Base-by-base conservation (phyloP, 2,888 invertebrate species). In the Catocala fraxini region DNA sequence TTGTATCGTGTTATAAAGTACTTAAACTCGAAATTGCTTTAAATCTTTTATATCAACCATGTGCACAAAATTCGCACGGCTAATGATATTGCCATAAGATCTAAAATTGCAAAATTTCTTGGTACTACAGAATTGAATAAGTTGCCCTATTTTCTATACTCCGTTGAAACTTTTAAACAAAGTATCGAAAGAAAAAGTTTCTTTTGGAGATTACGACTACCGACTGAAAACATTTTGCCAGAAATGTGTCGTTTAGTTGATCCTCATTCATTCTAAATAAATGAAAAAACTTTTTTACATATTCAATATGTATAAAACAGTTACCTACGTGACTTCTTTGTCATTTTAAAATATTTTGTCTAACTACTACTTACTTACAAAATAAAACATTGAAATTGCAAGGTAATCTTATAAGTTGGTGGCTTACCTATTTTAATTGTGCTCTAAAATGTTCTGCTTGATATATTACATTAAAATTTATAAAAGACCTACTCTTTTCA, bases 181-280 rank as follows among this genome's bases (percentile, higher is more conserved):
- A 35, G 48, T 34, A 39, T 57, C 25, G 35, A 39, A 51, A 25
- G 45, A 46, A 46, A 11, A 53, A 63, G 56, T 42, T 63, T 66
- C 6, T 10, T 48, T 25, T 57, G 39, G 5, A 33, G 47, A 39
- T 68, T 56, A 45, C 51, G 51, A 56, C 59, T 65, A 59, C 64
- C 56, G 64, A 63, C 67, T 59, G 65, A 61, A 75, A 71, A 70
- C 61, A 65, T 68, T 71, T 63, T 55, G 55, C 55, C 6, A 46
- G 56, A 68, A 78, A 71, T 71, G 66, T 75, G 63, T 79, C 69
- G 67, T 68, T 58, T 79, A 81, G 79, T 71, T 71, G 68, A 75
- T 77, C 53, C 67, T 58, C 59, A 71, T 71, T 76, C 65, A 70
- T 69, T 70, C 67, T 59, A 66, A 63, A 70, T 64, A 72, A 84